A percentile compares a stretch with the other conserved stretches of the same genome.
phyloP scores from a whole-genome alignment of 1,140 invertebrate species.

The Eriosoma lanigerum region DNA sequence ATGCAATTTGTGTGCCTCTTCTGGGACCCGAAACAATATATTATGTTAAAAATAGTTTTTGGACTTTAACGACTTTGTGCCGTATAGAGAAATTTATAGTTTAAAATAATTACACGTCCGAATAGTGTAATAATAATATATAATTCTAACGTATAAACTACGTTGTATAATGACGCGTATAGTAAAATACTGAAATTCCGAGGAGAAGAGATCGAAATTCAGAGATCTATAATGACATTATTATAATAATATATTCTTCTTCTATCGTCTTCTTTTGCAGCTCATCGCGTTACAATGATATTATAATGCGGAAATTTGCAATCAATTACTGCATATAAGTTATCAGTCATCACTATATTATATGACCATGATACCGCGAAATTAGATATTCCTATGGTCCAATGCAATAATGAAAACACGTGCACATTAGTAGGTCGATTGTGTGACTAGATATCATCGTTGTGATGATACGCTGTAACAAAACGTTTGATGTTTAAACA shows the following conservation, averaged over 20 bases:
- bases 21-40: slow-evolving; percentile 5
- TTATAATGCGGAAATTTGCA: background rate
- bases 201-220: too few relatives aligned
- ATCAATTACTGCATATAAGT: background rate
- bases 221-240: too few relatives aligned
- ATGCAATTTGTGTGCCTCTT: too few relatives aligned
- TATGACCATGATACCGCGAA: background rate
- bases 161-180: too few relatives aligned
- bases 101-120: too few relatives aligned
- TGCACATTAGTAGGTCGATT: background rate
- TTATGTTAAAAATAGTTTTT: background rate
- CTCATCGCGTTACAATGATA: background rate
- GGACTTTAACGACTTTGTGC: background rate
- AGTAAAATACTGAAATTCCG: too few relatives aligned
- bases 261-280: background rate
- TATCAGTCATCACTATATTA: background rate
- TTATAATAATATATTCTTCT: too few relatives aligned
- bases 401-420: background rate
- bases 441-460: background rate
- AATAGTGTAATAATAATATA: too few relatives aligned
- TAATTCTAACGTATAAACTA: too few relatives aligned
- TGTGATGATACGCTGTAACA: too few relatives aligned
- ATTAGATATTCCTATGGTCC: background rate
- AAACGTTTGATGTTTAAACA: too few relatives aligned
- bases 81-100: too few relatives aligned